Evolutionary conservation across 2,113 vertebrate genomes (phyloP).

Genomic region (Calidris pugnax): DNA sequence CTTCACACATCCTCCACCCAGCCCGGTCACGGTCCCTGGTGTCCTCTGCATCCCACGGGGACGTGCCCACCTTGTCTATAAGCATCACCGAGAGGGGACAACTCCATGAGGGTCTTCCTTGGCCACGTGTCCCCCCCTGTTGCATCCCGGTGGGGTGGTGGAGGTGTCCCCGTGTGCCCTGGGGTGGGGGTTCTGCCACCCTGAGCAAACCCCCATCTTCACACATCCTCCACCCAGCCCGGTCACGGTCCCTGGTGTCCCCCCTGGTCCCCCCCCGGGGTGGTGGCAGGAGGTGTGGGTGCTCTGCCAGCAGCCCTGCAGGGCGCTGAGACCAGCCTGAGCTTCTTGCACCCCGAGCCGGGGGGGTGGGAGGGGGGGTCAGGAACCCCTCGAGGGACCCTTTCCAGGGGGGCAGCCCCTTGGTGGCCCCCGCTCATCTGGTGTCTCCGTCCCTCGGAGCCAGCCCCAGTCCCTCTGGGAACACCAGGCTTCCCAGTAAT

Average conservation of each 20-base stretch:
- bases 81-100: background rate
- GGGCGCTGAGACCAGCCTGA: background rate
- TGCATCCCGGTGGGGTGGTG: background rate
- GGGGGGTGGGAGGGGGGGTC: too few species aligned
- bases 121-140: background rate
- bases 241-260: rapidly evolving
- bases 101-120: background rate
- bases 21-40: background rate
- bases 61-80: too few species aligned
- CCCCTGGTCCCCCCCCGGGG: background rate
- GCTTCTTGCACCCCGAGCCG: too few species aligned
- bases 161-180: background rate
- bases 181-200: background rate
- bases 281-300: background rate
- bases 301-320: background rate
- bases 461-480: rapidly evolving
- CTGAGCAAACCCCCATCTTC: background rate
- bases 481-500: background rate
- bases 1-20: background rate
- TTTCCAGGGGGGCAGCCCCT: background rate
- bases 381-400: rapidly evolving
- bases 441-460: background rate
- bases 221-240: background rate
- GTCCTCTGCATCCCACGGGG: too few species aligned
- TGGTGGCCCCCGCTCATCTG: background rate